Conservation (phyloP, 2,888 invertebrate species). For the Aporophyla lueneburgensis region DNA sequence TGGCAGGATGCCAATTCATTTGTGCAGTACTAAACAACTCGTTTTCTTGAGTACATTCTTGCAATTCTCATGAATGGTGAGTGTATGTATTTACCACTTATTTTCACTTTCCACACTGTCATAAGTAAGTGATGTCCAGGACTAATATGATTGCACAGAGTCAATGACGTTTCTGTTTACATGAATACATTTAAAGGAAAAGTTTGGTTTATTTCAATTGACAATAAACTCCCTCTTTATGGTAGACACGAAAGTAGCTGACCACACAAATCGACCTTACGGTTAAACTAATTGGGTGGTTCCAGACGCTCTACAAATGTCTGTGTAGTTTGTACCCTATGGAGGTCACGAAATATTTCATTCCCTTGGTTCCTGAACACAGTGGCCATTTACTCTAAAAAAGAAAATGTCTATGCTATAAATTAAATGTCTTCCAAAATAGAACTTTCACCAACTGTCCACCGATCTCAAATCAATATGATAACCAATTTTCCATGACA, state of each 20-base stretch:
- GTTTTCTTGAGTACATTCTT: neutral
- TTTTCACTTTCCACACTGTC: neutral
- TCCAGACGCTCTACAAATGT: too few species aligned
- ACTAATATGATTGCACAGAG: neutral
- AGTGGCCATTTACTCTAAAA: too few species aligned
- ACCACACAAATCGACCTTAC: neutral
- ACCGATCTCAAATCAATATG: conserved; percentile 33
- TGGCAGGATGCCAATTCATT: conserved; percentile 9
- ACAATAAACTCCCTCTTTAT: neutral
- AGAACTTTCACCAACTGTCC: conserved; percentile 22
- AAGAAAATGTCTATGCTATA: too few species aligned
- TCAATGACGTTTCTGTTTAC: neutral
- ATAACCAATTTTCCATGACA: conserved; percentile 50
- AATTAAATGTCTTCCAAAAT: conserved; percentile 14
- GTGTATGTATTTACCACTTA: neutral
- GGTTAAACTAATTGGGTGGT: too few species aligned
- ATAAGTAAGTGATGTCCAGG: neutral
- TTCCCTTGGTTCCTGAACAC: neutral
- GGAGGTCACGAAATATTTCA: too few species aligned
- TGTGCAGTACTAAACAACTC: neutral
- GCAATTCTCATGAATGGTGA: neutral
- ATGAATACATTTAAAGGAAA: neutral
- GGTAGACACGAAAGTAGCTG: neutral
- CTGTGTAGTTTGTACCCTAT: too few species aligned
- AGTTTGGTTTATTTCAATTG: neutral